A percentile compares a stretch with the other conserved stretches of the same genome.
Conservation (phyloP, 2,888 invertebrate species). For the Andrena fulva region DNA sequence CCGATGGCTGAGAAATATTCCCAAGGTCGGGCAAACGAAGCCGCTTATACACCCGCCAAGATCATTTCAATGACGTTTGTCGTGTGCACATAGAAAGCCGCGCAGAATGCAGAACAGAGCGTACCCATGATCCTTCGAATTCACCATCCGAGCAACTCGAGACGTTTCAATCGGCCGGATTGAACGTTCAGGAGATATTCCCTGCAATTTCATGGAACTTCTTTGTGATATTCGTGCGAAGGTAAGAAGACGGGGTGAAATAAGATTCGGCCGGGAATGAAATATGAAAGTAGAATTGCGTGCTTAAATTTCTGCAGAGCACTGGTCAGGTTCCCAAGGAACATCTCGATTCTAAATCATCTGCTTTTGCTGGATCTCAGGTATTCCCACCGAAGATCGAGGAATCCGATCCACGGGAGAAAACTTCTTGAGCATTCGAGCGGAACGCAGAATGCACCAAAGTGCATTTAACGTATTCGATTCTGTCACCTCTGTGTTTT, state of each 20-base stretch:
- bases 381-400: no score
- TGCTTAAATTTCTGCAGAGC: neutral
- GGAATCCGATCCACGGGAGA: no score
- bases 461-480: no score
- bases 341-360: no score
- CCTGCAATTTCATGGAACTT: neutral
- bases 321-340: no score
- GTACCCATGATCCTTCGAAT: neutral
- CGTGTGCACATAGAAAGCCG: neutral
- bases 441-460: no score
- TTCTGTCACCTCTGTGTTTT: neutral
- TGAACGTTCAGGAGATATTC: neutral
- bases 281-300: neutral
- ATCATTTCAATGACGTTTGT: neutral
- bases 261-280: neutral
- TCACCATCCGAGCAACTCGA: neutral
- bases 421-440: no score
- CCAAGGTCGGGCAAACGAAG: constrained; percentile 24
- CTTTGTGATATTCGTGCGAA: neutral
- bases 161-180: neutral
- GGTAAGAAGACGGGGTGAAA: neutral
- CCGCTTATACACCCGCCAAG: neutral
- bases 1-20: neutral
- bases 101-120: neutral
- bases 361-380: no score